phyloP scores from a whole-genome alignment of 2,797 vertebrate species.

The Pangasius sanitwongsei region DNA sequence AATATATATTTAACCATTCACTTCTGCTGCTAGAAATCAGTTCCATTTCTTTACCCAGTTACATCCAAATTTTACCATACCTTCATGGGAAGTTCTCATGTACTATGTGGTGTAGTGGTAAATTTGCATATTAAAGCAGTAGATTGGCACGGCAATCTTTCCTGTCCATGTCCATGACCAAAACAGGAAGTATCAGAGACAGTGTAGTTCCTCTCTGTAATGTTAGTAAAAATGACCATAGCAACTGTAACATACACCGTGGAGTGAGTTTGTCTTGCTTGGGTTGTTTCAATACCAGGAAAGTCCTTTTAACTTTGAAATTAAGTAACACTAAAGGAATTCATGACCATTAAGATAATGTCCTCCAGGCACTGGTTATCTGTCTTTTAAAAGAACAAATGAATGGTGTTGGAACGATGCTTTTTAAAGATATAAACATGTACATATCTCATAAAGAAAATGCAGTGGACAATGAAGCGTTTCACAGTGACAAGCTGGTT shows the following conservation, averaged over 20 bases:
- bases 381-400: background rate
- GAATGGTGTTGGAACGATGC: background rate
- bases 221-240: slow-evolving; percentile 10
- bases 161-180: slow-evolving; percentile 13
- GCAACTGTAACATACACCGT: background rate
- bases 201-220: slow-evolving; percentile 43
- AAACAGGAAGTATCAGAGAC: slow-evolving; percentile 47
- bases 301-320: background rate
- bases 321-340: background rate
- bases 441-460: background rate
- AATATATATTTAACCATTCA: background rate
- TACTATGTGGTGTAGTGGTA: background rate
- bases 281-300: background rate
- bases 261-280: background rate
- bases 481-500: background rate
- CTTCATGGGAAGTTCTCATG: background rate
- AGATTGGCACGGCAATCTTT: slow-evolving; percentile 18
- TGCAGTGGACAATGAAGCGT: background rate
- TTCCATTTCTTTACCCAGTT: background rate
- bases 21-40: background rate
- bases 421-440: background rate
- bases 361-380: no score
- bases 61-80: background rate
- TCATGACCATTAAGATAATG: background rate
- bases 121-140: slow-evolving; percentile 5